Percentiles rank a stretch among this genome's conserved stretches.
Evolutionary conservation across 2,113 vertebrate genomes (phyloP).

Genomic region (Charina bottae): DNA sequence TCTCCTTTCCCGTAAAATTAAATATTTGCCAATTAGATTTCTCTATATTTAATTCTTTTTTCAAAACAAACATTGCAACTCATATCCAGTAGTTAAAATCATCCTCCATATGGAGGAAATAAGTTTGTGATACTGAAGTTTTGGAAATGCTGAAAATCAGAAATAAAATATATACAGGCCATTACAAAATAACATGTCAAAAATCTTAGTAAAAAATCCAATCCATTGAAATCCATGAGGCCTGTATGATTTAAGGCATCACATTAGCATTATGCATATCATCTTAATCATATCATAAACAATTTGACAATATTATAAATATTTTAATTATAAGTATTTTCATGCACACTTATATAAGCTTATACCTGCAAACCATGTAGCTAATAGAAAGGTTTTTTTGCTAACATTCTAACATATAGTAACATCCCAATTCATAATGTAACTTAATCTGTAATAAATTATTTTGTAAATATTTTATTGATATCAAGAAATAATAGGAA

Average conservation of each 20-base stretch:
- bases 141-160: not conserved
- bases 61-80: not conserved
- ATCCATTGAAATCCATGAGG: not conserved
- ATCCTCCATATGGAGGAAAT: not conserved
- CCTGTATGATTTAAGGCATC: not conserved
- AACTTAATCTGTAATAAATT: not conserved
- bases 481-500: not conserved
- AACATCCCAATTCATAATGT: slow-evolving; percentile 1
- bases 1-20: slow-evolving; percentile 40
- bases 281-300: not conserved
- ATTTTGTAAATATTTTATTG: slow-evolving; percentile 22
- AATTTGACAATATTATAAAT: slow-evolving; percentile 22
- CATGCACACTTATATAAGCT: not conserved
- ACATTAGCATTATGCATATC: not conserved
- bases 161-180: not conserved
- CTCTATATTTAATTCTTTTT: not conserved
- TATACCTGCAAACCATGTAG: slow-evolving; percentile 6
- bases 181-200: slow-evolving; percentile 18
- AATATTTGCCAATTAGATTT: not conserved
- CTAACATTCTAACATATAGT: not conserved
- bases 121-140: not conserved
- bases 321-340: not conserved
- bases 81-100: not conserved
- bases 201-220: not conserved
- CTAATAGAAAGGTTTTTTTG: not conserved